phyloP scores from a whole-genome alignment of 1,140 invertebrate genomes.

The Anastatus disparis region DNA sequence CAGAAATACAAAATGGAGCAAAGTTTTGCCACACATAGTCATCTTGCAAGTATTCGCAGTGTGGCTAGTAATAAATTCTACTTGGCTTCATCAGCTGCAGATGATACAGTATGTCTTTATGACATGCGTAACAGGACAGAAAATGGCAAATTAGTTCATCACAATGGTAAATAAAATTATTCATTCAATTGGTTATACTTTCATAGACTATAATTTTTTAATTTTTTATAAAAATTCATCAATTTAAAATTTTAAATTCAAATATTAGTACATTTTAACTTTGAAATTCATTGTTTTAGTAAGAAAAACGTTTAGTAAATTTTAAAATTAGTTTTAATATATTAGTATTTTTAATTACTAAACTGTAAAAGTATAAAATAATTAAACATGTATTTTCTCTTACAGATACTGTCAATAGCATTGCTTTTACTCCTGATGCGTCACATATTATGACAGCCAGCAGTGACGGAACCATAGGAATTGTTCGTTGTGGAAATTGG shows the following conservation, averaged over 20 bases:
- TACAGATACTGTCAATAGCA: slow-evolving; percentile 77
- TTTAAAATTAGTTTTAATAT: not conserved
- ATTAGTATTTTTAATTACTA: slow-evolving; percentile 15
- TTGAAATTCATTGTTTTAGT: no score
- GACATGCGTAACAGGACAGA: slow-evolving; percentile 83
- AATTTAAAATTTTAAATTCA: not conserved
- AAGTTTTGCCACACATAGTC: slow-evolving; percentile 88
- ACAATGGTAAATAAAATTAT: slow-evolving; percentile 71
- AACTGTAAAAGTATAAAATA: no score
- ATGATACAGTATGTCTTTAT: slow-evolving; percentile 89
- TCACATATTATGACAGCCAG: slow-evolving; percentile 85
- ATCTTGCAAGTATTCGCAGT: slow-evolving; percentile 81
- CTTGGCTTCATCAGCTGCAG: slow-evolving; percentile 87
- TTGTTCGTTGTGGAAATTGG: slow-evolving; percentile 87
- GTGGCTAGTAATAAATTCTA: slow-evolving; percentile 77
- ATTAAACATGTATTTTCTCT: not conserved
- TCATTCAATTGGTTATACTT: no score
- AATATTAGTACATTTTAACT: not conserved
- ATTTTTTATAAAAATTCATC: slow-evolving; percentile 22
- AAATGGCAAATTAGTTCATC: slow-evolving; percentile 81
- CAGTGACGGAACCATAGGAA: slow-evolving; percentile 84
- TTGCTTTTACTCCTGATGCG: slow-evolving; percentile 80
- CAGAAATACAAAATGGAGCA: slow-evolving; percentile 72
- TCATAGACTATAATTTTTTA: no score
- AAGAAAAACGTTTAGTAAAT: slow-evolving; percentile 8